Evolutionary conservation across 2,888 invertebrate species (phyloP).

Genomic region (Trichopoda pennipes): DNA sequence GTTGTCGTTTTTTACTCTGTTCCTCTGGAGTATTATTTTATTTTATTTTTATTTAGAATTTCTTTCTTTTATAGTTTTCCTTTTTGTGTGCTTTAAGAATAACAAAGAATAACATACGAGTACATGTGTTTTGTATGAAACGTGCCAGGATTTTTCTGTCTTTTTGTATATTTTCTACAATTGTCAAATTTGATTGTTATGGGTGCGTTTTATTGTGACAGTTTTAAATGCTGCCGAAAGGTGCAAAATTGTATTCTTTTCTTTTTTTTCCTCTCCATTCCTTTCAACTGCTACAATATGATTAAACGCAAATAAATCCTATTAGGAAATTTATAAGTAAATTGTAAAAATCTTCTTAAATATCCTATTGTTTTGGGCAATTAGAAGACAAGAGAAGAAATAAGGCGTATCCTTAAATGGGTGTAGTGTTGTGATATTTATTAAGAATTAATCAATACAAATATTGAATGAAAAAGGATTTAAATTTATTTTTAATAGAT

Average conservation of each 20-base stretch:
- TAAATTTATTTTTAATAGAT: conserved; percentile 34
- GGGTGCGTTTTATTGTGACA: conserved; percentile 69
- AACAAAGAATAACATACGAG: conserved; percentile 24
- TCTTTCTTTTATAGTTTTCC: neutral
- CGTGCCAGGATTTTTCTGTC: conserved; percentile 48
- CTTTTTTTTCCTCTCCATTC: neutral
- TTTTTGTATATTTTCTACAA: conserved; percentile 31
- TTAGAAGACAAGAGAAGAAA: conserved; percentile 70
- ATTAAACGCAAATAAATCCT: conserved; percentile 56
- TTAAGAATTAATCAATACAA: conserved; percentile 3
- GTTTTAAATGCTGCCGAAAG: conserved; percentile 61
- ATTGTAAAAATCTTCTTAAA: conserved; percentile 47
- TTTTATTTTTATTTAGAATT: conserved; percentile 17
- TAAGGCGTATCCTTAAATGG: conserved; percentile 73
- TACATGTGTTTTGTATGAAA: conserved; percentile 63
- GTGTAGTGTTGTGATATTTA: conserved; percentile 76
- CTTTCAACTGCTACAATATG: conserved; percentile 24
- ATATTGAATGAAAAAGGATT: conserved; percentile 40
- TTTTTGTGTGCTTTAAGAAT: neutral
- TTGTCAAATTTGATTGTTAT: conserved; percentile 53
- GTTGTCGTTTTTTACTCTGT: conserved; percentile 55
- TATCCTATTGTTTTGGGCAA: conserved; percentile 59
- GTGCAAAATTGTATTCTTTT: conserved; percentile 48
- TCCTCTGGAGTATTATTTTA: neutral
- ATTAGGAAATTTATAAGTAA: conserved; percentile 56